These are phyloP conservation scores for Pluvialis apricaria DNA, from an alignment of 2,113 vertebrate species.

Conservation along the genomic window DNA sequence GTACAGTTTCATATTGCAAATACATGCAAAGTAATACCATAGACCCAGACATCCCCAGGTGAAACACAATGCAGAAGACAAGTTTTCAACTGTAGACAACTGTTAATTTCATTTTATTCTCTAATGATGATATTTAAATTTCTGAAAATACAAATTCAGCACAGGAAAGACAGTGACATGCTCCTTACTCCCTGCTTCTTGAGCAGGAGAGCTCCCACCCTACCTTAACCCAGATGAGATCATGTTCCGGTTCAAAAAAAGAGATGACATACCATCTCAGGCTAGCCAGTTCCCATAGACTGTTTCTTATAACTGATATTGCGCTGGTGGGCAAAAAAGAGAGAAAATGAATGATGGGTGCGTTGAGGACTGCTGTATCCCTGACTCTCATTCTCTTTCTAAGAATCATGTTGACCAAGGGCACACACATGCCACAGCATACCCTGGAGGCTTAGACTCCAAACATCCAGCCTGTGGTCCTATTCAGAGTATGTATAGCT, in stretches of 20 bases:
- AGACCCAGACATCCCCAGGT: neutral
- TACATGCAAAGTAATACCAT: neutral
- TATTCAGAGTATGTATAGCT: neutral
- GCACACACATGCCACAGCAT: neutral
- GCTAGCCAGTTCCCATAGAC: neutral
- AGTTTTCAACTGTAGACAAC: neutral
- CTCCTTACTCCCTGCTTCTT: neutral
- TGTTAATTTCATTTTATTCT: neutral
- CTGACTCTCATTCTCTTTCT: neutral
- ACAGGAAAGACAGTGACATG: neutral
- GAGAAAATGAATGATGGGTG: neutral
- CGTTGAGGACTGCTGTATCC: neutral
- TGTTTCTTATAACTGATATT: neutral
- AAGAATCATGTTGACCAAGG: neutral
- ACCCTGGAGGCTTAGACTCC: neutral
- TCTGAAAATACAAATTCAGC: neutral
- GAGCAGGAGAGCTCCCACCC: neutral
- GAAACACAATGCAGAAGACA: neutral
- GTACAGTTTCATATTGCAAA: neutral
- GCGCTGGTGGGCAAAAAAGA: neutral
- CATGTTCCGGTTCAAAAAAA: neutral
- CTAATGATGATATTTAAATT: fast-evolving
- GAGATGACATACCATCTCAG: neutral
- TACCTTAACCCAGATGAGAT: neutral
- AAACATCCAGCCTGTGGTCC: neutral